Evolutionary conservation across 1,140 invertebrate genomes (phyloP), one percentile per base, ranked within the genome.

Genomic region (Macrotrachela quadricornifera): DNA sequence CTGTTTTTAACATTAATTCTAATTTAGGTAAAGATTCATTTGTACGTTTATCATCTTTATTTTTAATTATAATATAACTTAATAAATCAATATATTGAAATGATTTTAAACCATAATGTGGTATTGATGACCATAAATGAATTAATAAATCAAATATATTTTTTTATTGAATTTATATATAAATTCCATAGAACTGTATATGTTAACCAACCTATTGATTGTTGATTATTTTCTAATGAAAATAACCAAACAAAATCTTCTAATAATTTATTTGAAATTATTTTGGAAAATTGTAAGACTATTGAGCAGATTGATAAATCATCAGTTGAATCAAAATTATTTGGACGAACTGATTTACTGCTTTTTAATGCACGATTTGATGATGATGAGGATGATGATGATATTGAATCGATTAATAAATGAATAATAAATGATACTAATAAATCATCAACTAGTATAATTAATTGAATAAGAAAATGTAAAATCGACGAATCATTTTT

Each of bases 71-170:
- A 62, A 91, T 85, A 67, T 86, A 92, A 0, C 88, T 88, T 1
- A 95, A 74, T 0, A 96, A 71, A 68, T 96, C 90, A 1, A 94
- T 87, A 72, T 94, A 95, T 68, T 95, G 90, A 0, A 84, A 80
- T 3, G 87, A 86, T 68, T 92, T 85, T 0, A 83, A 74, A 2
- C 90, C 91, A 64, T 88, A 92, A 49, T 80, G 77, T 0, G 85
- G 84, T 38, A 95, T 71, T 15, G 45, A 36, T 2, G 83, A 83
- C 88, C 90, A 95, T 37, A 95, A 67, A 43, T 76, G 77, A 87
- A 87, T 92, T 59, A 94, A 71, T 6, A 87, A 70, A 49, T 83
- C 80, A 0, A 92, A 70, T 15, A 94, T 63, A 81, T 0, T 72
- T 59, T 42, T 76, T 70, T n/a, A 45, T 60, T 4, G 82, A 85